phyloP scores from a whole-genome alignment of 2,888 invertebrate species.

The Opisthograptis luteolata region DNA sequence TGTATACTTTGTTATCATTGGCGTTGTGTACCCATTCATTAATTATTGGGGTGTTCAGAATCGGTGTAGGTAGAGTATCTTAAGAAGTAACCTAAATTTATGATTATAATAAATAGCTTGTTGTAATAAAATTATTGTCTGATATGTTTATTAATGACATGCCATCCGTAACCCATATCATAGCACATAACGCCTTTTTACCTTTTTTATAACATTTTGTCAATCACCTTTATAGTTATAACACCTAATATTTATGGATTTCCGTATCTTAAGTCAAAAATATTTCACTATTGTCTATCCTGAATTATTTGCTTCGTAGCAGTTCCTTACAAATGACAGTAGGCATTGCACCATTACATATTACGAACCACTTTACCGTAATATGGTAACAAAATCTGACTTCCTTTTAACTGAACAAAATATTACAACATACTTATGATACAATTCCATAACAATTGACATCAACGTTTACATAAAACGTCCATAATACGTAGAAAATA shows the following conservation, averaged over 20 bases:
- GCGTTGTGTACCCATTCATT: constrained; percentile 56
- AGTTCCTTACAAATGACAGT: no score
- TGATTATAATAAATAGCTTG: constrained; percentile 29
- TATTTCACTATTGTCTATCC: no score
- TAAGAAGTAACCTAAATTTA: constrained; percentile 45
- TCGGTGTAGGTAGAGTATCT: constrained; percentile 37
- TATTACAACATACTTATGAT: neutral
- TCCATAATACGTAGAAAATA: constrained; percentile 15
- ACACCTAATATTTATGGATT: no score
- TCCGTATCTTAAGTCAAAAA: no score
- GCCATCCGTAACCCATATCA: neutral
- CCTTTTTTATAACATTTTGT: no score
- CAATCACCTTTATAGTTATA: no score
- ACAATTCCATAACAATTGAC: neutral
- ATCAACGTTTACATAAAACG: constrained; percentile 1
- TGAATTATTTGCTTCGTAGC: no score
- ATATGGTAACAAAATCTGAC: no score
- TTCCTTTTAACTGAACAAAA: neutral
- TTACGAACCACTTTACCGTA: no score
- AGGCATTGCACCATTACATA: no score
- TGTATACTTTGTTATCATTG: constrained; percentile 43
- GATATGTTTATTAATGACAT: neutral
- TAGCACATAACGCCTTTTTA: no score
- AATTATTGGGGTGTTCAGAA: constrained; percentile 54
- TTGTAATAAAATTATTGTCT: constrained; percentile 9